A percentile compares a stretch with the other conserved stretches of the same genome.
phyloP scores from a whole-genome alignment of 2,888 invertebrate species.

The Xestobium rufovillosum region DNA sequence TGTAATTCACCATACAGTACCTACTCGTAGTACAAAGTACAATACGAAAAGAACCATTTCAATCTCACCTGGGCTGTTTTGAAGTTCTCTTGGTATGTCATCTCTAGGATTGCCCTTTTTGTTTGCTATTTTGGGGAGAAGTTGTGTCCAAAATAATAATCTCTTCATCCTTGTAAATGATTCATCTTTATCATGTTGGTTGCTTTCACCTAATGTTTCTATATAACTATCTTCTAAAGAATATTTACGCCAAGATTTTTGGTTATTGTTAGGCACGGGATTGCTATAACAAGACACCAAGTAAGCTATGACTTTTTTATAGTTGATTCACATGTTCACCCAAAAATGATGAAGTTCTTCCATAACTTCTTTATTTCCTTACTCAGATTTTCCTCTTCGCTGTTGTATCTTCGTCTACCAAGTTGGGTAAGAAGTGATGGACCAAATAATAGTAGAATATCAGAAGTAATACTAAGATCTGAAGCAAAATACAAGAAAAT shows the following conservation, averaged over 20 bases:
- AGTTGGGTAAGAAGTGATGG: conserved; percentile 60
- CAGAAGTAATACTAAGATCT: conserved; percentile 62
- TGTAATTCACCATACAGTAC: conserved; percentile 4
- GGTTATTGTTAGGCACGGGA: conserved; percentile 48
- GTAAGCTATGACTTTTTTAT: conserved; percentile 3
- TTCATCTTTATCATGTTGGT: conserved; percentile 19
- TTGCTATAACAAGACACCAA: conserved; percentile 39
- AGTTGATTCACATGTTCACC: conserved; percentile 31
- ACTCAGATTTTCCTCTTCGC: conserved; percentile 52
- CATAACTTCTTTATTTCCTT: conserved; percentile 46
- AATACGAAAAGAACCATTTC: neutral
- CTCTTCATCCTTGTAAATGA: conserved; percentile 22
- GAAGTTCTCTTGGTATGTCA: conserved; percentile 31
- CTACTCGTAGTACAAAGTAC: neutral
- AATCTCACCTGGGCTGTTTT: conserved; percentile 32
- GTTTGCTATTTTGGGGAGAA: conserved; percentile 38
- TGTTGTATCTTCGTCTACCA: conserved; percentile 53
- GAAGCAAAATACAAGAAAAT: too few relatives aligned
- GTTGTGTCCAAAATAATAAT: conserved; percentile 42
- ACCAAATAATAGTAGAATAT: conserved; percentile 58
- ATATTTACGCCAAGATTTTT: conserved; percentile 56
- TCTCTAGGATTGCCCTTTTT: conserved; percentile 23
- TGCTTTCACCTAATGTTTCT: conserved; percentile 40
- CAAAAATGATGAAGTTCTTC: conserved; percentile 44
- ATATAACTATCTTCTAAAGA: conserved; percentile 46